Evolutionary conservation across 2,113 vertebrate genomes (phyloP).

Genomic region (Eidolon helvum): DNA sequence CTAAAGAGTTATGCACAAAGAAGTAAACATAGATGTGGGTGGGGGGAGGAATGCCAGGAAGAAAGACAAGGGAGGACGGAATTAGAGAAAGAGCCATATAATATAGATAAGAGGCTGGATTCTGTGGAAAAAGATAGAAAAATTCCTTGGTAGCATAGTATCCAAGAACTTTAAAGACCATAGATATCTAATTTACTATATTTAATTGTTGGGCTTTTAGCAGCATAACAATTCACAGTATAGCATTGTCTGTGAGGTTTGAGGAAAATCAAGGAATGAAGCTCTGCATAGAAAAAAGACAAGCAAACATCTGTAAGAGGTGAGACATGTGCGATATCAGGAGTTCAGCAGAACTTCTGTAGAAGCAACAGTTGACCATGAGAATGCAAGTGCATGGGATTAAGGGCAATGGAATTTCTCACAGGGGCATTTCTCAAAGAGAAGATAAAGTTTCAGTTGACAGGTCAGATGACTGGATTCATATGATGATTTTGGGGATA

Average conservation of each 20-base stretch:
- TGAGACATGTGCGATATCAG: not conserved
- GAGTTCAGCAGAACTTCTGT: not conserved
- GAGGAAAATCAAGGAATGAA: not conserved
- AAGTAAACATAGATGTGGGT: not conserved
- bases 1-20: not conserved
- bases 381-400: not conserved
- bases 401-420: not conserved
- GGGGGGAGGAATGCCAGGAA: not conserved
- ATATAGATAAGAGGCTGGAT: not conserved
- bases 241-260: not conserved
- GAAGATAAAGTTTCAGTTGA: not conserved
- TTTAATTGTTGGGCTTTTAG: not conserved
- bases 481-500: not conserved
- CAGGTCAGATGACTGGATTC: constrained; percentile 1
- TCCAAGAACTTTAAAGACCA: not conserved
- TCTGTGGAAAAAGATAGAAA: not conserved
- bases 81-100: not conserved
- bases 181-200: not conserved
- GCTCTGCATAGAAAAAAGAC: not conserved
- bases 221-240: not conserved
- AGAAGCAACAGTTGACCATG: not conserved
- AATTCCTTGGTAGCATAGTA: not conserved
- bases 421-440: not conserved
- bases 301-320: not conserved
- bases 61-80: not conserved